These are phyloP conservation scores for Catalaphyllia jardinei DNA, from an alignment of 64 coral and sea anemone species.

Conservation along the genomic window DNA sequence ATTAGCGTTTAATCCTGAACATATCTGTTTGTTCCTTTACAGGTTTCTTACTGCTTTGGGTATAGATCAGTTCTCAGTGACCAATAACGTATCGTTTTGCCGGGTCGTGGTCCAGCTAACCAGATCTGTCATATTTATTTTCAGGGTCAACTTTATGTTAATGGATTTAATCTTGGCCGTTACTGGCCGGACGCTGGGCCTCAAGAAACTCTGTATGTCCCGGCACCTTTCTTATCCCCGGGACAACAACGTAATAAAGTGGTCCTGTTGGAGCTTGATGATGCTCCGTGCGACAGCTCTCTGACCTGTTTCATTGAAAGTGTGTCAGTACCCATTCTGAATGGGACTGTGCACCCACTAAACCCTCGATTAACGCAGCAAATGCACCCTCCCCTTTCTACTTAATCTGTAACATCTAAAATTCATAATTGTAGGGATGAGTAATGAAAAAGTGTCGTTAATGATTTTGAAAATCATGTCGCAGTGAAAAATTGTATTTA, in stretches of 20 bases:
- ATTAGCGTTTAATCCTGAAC: too few relatives aligned
- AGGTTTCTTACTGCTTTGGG: too few relatives aligned
- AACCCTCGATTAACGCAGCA: neutral
- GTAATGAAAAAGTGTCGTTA: too few relatives aligned
- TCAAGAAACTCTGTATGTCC: constrained; percentile 83
- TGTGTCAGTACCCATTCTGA: constrained; percentile 66
- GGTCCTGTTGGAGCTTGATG: constrained; percentile 73
- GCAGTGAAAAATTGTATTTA: too few relatives aligned
- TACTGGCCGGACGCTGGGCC: constrained; percentile 90
- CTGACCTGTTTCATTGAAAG: constrained; percentile 70
- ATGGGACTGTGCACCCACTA: constrained; percentile 34
- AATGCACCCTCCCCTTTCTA: too few relatives aligned
- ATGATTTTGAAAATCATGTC: too few relatives aligned
- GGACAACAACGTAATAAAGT: constrained; percentile 51
- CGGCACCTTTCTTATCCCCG: constrained; percentile 55
- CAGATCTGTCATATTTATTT: neutral
- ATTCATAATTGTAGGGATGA: too few relatives aligned
- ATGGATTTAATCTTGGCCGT: constrained; percentile 69
- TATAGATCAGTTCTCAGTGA: too few relatives aligned
- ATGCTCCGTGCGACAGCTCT: constrained; percentile 72
- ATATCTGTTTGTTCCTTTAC: too few relatives aligned
- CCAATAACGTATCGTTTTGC: too few relatives aligned
- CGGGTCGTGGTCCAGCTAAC: neutral
- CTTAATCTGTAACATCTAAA: too few relatives aligned
- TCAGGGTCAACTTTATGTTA: constrained; percentile 51